Base-by-base conservation (phyloP, 1,140 invertebrate species). In the Zaprionus ornatus region DNA sequence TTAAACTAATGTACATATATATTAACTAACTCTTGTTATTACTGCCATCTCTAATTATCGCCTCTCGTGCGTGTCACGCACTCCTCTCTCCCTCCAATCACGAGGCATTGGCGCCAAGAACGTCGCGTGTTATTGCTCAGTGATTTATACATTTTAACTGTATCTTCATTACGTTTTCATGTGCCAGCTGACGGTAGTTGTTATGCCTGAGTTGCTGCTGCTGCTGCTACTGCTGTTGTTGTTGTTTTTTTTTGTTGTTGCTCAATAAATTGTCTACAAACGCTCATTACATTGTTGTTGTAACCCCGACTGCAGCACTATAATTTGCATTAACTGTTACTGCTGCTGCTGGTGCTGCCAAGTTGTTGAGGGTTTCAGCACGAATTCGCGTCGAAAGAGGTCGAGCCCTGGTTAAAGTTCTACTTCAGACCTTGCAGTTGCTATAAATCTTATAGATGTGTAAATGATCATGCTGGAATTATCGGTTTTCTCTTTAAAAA, bases 111-210 rank as follows among this genome's bases (percentile, higher is more conserved):
- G 65, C 25, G 65, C n/a, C 64, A 40, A 63, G 59, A 35, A 27
- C 52, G 45, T 75, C 73, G 67, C 73, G 73, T 75, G 73, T 75
- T 75, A 59, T 70, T 75, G 73, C 60, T 64, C 73, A 70, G 37
- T 64, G 73, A 75, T 71, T 75, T 75, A 71, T 71, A 71, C 67
- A 45, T 71, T 71, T 71, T 54, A 75, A 71, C 73, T 37, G 67
- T 75, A 71, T 64, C 61, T 60, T 54, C 72, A 74, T 69, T 63
- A 74, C 72, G 40, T 62, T 74, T 74, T 68, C 66, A 70, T 70
- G 66, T 42, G 60, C 35, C 73, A 70, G 65, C 72, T 74, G 65
- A 61, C 64, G 40, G 63, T 67, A 42, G 23, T 57, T 35, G 29
- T 57, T 57, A 3, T 40, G 67, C 48, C 42, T 68, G 48, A 66